Percentiles rank a stretch among this genome's conserved stretches.
phyloP scores from a whole-genome alignment of 2,888 invertebrate species.

The Heliconius sara region DNA sequence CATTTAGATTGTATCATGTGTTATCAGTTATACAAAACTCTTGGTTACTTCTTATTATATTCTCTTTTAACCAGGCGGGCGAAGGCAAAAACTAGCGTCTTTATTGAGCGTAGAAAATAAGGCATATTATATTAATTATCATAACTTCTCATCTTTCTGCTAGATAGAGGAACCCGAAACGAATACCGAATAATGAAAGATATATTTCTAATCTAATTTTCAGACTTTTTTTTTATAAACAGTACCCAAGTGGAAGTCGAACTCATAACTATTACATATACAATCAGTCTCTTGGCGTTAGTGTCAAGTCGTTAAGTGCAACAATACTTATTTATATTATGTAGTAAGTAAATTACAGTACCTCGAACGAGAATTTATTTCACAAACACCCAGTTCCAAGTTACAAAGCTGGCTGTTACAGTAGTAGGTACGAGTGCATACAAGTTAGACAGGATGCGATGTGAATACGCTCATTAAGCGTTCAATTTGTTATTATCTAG shows the following conservation, averaged over 20 bases:
- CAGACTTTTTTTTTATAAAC: background rate
- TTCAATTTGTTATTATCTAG: conserved; percentile 29
- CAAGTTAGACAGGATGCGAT: conserved; percentile 34
- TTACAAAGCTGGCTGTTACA: conserved; percentile 24
- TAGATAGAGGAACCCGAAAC: background rate
- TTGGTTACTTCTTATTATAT: too few species aligned
- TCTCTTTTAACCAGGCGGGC: too few species aligned
- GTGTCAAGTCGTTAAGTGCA: background rate
- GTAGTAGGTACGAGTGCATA: background rate
- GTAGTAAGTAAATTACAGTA: conserved; percentile 1
- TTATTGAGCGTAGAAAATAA: too few species aligned
- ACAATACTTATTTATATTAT: background rate
- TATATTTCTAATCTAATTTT: background rate
- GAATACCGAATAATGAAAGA: too few species aligned
- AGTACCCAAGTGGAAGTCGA: background rate
- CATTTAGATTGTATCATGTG: too few species aligned
- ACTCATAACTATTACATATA: background rate
- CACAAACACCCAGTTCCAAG: conserved; percentile 11
- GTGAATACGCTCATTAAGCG: conserved; percentile 32
- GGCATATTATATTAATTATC: too few species aligned
- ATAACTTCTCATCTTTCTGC: background rate
- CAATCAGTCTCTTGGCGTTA: background rate
- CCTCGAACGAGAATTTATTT: conserved; percentile 17
- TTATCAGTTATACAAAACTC: too few species aligned
- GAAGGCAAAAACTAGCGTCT: too few species aligned